A percentile compares a stretch with the other conserved stretches of the same genome.
Evolutionary conservation across 1,140 invertebrate genomes (phyloP).

Genomic region (Daktulosphaira vitifoliae): DNA sequence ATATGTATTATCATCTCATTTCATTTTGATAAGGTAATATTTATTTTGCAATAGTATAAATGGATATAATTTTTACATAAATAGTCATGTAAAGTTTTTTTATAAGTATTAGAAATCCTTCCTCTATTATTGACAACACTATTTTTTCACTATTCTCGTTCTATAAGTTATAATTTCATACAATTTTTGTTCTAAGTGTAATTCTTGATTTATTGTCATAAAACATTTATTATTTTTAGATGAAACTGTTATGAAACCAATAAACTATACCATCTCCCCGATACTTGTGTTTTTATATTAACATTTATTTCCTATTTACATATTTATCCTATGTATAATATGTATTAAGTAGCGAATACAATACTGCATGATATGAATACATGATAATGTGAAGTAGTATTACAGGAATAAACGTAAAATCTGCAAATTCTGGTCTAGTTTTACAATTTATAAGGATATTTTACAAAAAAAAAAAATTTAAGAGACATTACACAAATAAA

Average conservation of each 20-base stretch:
- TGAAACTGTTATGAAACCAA: constrained; percentile 22
- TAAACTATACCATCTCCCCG: constrained; percentile 3
- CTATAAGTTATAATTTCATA: background rate
- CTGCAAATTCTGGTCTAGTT: too few species aligned
- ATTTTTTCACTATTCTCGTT: background rate
- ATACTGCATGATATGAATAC: too few species aligned
- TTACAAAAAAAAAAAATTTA: too few species aligned
- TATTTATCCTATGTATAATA: too few species aligned
- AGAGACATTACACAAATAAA: too few species aligned
- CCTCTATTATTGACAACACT: background rate
- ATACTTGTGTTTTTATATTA: background rate
- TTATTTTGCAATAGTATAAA: constrained; percentile 12
- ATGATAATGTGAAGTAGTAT: too few species aligned
- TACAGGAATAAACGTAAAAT: too few species aligned
- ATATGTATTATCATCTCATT: constrained; percentile 5
- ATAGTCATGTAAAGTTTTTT: constrained; percentile 17
- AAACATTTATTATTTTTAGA: constrained; percentile 20
- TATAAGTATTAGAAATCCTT: constrained; percentile 12
- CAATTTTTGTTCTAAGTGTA: constrained; percentile 25
- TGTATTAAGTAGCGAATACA: too few species aligned
- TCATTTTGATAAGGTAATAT: constrained; percentile 8
- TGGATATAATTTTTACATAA: background rate
- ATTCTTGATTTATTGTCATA: constrained; percentile 28
- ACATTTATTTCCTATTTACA: too few species aligned
- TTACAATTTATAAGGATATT: too few species aligned